phyloP scores from a whole-genome alignment of 2,797 vertebrate genomes.

The Acipenser transmontanus region DNA sequence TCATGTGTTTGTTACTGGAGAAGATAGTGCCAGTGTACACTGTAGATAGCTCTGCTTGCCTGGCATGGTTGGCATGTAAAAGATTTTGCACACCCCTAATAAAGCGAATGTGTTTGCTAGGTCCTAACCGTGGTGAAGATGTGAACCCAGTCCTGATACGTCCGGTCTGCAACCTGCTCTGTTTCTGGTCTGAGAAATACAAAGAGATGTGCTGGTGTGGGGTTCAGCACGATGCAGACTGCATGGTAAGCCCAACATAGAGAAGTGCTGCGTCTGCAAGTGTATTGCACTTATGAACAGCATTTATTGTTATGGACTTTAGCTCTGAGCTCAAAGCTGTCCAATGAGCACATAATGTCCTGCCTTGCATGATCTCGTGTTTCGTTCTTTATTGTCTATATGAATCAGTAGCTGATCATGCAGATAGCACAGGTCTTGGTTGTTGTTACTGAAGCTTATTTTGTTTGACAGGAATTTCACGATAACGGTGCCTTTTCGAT shows the following conservation, averaged over 20 bases:
- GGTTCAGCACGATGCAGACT: constrained; percentile 38
- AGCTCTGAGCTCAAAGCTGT: too few relatives aligned
- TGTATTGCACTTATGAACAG: too few relatives aligned
- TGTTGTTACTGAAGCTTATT: background rate
- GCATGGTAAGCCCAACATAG: constrained; percentile 46
- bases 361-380: too few relatives aligned
- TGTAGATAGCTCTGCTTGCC: too few relatives aligned
- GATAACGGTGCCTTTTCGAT: constrained; percentile 21
- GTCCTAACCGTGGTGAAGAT: constrained; percentile 47
- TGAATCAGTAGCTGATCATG: background rate
- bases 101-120: constrained; percentile 36
- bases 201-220: constrained; percentile 60
- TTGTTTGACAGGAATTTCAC: constrained; percentile 39
- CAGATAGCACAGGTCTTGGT: background rate
- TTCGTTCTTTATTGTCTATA: too few relatives aligned
- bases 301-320: too few relatives aligned
- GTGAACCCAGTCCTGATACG: constrained; percentile 61
- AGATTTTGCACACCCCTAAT: background rate
- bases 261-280: too few relatives aligned
- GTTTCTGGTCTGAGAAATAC: constrained; percentile 67
- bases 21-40: too few relatives aligned
- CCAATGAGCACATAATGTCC: too few relatives aligned
- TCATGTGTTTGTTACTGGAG: too few relatives aligned
- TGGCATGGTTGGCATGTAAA: too few relatives aligned
- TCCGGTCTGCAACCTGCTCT: constrained; percentile 61